phyloP scores from a whole-genome alignment of 2,797 vertebrate species.

The Graptemys geographica region DNA sequence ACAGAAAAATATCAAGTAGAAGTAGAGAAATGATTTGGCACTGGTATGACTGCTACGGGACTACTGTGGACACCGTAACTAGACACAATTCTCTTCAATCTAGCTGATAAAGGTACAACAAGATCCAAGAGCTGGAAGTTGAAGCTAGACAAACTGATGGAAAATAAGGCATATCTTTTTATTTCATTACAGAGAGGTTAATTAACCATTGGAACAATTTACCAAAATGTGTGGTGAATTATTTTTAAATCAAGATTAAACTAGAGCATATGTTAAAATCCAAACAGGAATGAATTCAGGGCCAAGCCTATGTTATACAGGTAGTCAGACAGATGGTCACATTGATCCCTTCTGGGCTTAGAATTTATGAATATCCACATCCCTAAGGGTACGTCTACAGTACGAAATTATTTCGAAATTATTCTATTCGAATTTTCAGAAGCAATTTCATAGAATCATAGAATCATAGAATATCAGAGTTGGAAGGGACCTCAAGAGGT shows the following conservation, averaged over 20 bases:
- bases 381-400: neutral
- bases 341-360: too few relatives aligned
- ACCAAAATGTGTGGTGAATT: neutral
- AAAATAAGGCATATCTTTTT: neutral
- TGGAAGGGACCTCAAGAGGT: too few relatives aligned
- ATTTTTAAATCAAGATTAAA: neutral
- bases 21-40: neutral
- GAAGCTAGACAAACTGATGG: neutral
- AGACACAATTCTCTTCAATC: neutral
- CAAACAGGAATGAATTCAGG: too few relatives aligned
- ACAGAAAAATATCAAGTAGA: neutral
- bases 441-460: too few relatives aligned
- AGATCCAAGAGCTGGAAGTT: neutral
- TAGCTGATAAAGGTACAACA: neutral
- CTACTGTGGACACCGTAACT: accelerated
- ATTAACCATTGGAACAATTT: neutral
- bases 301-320: too few relatives aligned
- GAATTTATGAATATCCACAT: neutral
- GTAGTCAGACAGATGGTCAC: too few relatives aligned
- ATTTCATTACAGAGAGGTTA: neutral
- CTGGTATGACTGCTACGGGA: neutral
- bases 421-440: too few relatives aligned
- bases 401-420: too few relatives aligned
- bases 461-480: too few relatives aligned
- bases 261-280: neutral